Evolutionary conservation across 2,888 invertebrate species (phyloP), one percentile per base, ranked within the genome.

Genomic region (Autographa pulchrina): DNA sequence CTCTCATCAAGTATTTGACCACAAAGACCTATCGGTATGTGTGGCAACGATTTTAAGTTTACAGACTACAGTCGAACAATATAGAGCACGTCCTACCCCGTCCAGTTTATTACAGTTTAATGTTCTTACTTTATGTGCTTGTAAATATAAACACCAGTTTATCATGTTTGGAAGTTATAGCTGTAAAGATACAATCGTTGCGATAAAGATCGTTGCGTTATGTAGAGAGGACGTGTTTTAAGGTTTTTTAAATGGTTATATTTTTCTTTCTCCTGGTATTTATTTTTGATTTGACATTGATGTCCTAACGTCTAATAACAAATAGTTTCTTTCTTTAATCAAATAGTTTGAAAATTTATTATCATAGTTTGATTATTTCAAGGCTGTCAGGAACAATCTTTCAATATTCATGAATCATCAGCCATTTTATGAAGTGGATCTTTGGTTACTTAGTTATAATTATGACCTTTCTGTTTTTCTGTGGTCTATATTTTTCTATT

Each of bases 121-220:
- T 78, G 59, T 67, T 75, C 54, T 75, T 58, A 79, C 41, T 68
- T 64, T 43, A 63, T 74, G 54, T 66, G 70, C 63, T 69, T 74
- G 68, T 74, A 74, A 74, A 65, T 74, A 74, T 77, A 74, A 77
- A 69, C 78, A 78, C 70, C 70, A 65, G 56, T 78, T 78, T 74
- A 74, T 66, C 43, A 69, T 66, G 58, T 66, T 69, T 13, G 8
- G 25, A 35, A 74, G 59, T 78, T 61, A 78, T 63, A 52, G 7
- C 54, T 61, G 2, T n/a, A 32, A 18, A 62, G 67, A 62, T 70
- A 65, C n/a, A 18, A 67, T 70, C 62, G 59, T 9, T 59, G 16
- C 16, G 31, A 16, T 56, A 62, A 66, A 71, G 38, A 71, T 63
- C 31, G 9, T 16, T 59, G 65, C 58, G n/a, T 8, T 18, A 41